Base-by-base conservation (phyloP, 2,888 invertebrate genomes). In the Machimus atricapillus region DNA sequence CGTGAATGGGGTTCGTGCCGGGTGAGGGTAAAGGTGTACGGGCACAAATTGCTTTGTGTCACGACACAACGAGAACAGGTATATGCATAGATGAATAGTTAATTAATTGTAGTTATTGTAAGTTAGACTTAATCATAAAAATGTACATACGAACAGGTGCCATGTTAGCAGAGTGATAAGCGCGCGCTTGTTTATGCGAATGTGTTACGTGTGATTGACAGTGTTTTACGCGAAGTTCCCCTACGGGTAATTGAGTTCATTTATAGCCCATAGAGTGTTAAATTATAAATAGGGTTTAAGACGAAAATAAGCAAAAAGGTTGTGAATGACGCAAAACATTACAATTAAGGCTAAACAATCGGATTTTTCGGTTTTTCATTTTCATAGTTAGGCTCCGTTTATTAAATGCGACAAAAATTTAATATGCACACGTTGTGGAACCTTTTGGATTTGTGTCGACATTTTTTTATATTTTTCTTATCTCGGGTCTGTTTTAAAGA, bases 311-410 rank as follows among this genome's bases (percentile, higher is more conserved):
- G 77, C 56, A 87, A 77, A 85, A 86, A 74, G 86, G 86, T 86
- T 86, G 86, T 86, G 86, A 86, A 86, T 81, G 81, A 86, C 78
- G 86, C 86, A 78, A 86, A 52, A 73, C n/a, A 66, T 76, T 77
- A 77, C 52, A 78, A 86, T 37, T 74, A 74, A 74, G 46, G 74
- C 40, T 74, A 74, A 85, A 34, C 19, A 83, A 85, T 85, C 40
- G 43, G 46, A 85, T 74, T 74, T 85, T 85, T 74, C 52, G 43
- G 31, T 85, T 74, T 85, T 52, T 56, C 56, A 31, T 82, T 82
- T 56, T 58, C 6, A 46, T 85, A 85, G 74, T 43, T 74, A 85
- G 73, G 73, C 27, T 74, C 27, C 31, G 46, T 85, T 74, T 46
- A 85, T 58, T 82, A 82, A 82, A 82, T 46, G 66, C 37, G 58